A percentile compares a stretch with the other conserved stretches of the same genome.
phyloP scores from a whole-genome alignment of 2,113 vertebrate species.

The Ceyx melanurus region DNA sequence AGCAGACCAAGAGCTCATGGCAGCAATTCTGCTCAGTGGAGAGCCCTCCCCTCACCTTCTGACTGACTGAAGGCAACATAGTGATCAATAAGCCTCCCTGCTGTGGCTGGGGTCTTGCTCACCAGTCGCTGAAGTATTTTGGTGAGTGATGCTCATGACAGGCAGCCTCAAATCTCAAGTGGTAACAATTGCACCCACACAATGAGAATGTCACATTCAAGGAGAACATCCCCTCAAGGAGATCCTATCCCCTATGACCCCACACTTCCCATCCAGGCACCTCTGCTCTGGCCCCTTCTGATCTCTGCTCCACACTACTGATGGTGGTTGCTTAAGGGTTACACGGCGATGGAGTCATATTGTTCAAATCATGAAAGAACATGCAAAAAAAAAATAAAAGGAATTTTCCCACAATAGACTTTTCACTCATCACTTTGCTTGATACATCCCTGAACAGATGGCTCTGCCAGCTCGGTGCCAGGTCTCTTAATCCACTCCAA shows the following conservation, averaged over 20 bases:
- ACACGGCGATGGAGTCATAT: accelerated
- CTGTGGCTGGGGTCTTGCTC: accelerated
- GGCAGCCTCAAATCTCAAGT: too few relatives aligned
- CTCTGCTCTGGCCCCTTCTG: background rate
- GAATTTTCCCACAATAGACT: background rate
- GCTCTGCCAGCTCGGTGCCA: background rate
- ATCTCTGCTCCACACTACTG: background rate
- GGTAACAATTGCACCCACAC: too few relatives aligned
- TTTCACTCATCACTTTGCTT: background rate
- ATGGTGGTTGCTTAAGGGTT: background rate
- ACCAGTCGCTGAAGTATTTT: accelerated
- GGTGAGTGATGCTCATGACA: too few relatives aligned
- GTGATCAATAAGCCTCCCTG: background rate
- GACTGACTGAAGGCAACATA: accelerated
- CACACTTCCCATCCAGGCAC: background rate
- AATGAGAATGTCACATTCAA: background rate
- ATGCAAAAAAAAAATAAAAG: background rate
- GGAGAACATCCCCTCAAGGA: background rate
- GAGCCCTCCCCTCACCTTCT: background rate
- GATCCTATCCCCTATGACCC: background rate
- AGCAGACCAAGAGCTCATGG: background rate
- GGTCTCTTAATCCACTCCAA: background rate
- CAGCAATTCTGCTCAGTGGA: accelerated
- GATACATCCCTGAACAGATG: background rate
- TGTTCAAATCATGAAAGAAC: background rate